Conservation (phyloP, 1,140 invertebrate genomes). For the Coenobita brevimanus region DNA sequence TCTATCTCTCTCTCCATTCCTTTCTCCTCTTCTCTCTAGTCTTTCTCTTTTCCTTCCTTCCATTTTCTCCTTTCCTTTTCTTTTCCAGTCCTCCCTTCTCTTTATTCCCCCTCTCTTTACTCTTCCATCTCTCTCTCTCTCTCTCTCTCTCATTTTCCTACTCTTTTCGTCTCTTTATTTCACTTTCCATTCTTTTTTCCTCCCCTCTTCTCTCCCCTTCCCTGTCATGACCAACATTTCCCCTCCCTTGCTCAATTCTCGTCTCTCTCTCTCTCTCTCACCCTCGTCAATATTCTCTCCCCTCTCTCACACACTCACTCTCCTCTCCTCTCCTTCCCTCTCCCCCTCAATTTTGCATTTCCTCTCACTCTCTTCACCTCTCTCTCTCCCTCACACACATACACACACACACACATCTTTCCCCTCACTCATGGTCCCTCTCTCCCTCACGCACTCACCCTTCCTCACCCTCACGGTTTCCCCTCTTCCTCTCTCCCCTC, state of each 20-base stretch:
- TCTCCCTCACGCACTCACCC: too few relatives aligned
- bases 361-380: too few relatives aligned
- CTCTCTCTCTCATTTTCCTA: neutral
- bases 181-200: too few relatives aligned
- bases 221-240: too few relatives aligned
- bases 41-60: neutral
- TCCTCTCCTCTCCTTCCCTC: conserved; percentile 3
- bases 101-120: neutral
- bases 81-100: neutral
- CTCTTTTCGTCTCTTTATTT: too few relatives aligned
- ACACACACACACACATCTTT: too few relatives aligned
- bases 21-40: neutral
- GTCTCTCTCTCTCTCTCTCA: neutral
- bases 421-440: too few relatives aligned
- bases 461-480: too few relatives aligned
- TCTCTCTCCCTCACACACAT: too few relatives aligned
- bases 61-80: neutral
- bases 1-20: neutral
- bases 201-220: too few relatives aligned
- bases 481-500: neutral
- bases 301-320: neutral
- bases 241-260: neutral
- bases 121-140: neutral
- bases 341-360: neutral
- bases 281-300: neutral